Conservation (phyloP, 2,113 vertebrate species). For the Hippoglossus stenolepis region DNA sequence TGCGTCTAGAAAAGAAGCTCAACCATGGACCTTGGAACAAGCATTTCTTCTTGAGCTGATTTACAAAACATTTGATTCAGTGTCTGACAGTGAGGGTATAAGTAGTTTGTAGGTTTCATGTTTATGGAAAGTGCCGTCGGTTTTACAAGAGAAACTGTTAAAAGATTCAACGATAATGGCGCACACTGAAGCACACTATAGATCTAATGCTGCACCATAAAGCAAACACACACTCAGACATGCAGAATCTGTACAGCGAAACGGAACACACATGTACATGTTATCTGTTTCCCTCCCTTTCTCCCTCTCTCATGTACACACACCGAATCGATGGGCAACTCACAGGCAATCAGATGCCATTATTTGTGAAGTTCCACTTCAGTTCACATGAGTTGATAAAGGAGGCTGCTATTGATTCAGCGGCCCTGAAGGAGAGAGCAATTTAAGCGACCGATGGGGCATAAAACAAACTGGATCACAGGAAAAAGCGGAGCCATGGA, state of each 20-base stretch:
- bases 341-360: conserved; percentile 88
- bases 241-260: conserved; percentile 13
- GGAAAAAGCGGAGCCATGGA: conserved; percentile 55
- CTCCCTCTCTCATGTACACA: conserved; percentile 31
- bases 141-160: conserved; percentile 16
- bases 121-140: conserved; percentile 9
- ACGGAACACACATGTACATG: conserved; percentile 48
- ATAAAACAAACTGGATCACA: conserved; percentile 84
- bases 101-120: conserved; percentile 13
- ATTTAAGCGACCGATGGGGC: conserved; percentile 86
- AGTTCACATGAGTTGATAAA: conserved; percentile 89
- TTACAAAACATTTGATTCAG: neutral
- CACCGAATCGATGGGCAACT: conserved; percentile 85
- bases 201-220: conserved; percentile 25
- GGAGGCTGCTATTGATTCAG: conserved; percentile 89
- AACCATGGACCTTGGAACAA: neutral
- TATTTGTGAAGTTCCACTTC: conserved; percentile 92
- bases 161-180: conserved; percentile 17
- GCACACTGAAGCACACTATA: neutral
- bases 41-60: neutral
- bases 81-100: neutral
- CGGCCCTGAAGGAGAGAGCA: conserved; percentile 85
- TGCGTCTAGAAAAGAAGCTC: too few species aligned
- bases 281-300: conserved; percentile 44
- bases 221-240: conserved; percentile 17